These are phyloP conservation scores for Myripristis murdjan DNA, from an alignment of 2,797 vertebrate species.

Conservation along the genomic window DNA sequence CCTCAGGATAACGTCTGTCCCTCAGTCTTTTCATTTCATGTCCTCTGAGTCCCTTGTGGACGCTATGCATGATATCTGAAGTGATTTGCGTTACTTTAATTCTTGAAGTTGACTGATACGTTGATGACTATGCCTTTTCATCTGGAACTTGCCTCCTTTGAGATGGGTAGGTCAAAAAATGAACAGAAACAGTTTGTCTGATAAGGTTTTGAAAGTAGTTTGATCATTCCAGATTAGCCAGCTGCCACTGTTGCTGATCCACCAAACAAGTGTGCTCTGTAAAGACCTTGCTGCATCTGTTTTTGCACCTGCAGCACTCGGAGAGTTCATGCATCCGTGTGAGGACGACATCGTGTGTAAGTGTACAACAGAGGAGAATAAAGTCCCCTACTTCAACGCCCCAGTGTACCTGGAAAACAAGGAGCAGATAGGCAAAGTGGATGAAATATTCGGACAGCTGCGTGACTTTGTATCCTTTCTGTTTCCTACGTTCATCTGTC, in stretches of 20 bases:
- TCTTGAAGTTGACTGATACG: no score
- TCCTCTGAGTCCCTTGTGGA: no score
- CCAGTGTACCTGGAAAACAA: constrained; percentile 98
- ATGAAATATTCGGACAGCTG: constrained; percentile 98
- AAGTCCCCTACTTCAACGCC: constrained; percentile 98
- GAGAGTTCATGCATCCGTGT: constrained; percentile 97
- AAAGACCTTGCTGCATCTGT: neutral
- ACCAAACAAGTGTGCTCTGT: neutral
- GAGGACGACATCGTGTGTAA: constrained; percentile 97
- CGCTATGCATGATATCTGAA: no score
- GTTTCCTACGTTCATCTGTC: neutral
- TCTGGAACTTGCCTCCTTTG: no score
- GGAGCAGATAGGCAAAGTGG: constrained; percentile 98
- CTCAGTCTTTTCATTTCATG: no score
- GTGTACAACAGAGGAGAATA: constrained; percentile 95
- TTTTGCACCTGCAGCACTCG: constrained; percentile 85
- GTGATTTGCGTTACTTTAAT: no score
- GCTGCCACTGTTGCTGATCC: neutral
- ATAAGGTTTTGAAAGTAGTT: no score
- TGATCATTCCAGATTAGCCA: no score
- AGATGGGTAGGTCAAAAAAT: no score
- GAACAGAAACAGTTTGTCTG: no score
- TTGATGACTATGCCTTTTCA: no score
- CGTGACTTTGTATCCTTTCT: constrained; percentile 98
- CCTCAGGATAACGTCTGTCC: no score